Evolutionary conservation across 1,140 invertebrate species (phyloP), one percentile per base, ranked within the genome.

Genomic region (Coptotermes formosanus): DNA sequence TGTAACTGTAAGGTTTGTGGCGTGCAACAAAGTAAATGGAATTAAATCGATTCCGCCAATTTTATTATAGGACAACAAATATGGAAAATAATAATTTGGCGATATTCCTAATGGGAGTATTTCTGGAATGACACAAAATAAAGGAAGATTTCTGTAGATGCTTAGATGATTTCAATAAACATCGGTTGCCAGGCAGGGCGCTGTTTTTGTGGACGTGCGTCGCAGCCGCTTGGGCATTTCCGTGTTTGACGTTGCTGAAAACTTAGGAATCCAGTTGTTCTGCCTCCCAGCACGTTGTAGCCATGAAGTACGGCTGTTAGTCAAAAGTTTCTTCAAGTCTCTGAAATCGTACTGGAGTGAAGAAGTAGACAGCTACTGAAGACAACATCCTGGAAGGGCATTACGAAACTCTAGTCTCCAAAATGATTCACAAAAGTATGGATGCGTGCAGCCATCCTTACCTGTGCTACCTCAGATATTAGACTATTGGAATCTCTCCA

Each of bases 41-140:
- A 25, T 64, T 43, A 86, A 86, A 52, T 83, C 3, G 85, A 85
- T 87, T 38, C 85, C 87, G 82, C 87, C 82, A 38, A 55, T 82
- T 43, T 21, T 85, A 14, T 32, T 52, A 25, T 87, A 45, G 3
- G 86, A 85, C 38, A 83, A 59, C 43, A 59, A 85, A 69, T 59
- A 85, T 21, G n/a, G 30, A 9, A 64, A 87, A 87, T 0, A 7
- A 21, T 38, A 69, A 82, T 23, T 43, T 83, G 55, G 82, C 21
- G 55, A 83, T 48, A 38, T 87, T 38, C 83, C 83, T 85, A 7
- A 83, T 14, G 83, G 86, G 19, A 64, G 21, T 3, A 81, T 30
- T 85, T 83, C 43, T 84, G 82, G 30, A 25, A 87, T 85, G 86
- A 87, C 43, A 44, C 32, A 4, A 23, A 25, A 69, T 32, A 45